Base-by-base conservation (phyloP, 2,888 invertebrate genomes). In the Ornithoptera alexandrae region DNA sequence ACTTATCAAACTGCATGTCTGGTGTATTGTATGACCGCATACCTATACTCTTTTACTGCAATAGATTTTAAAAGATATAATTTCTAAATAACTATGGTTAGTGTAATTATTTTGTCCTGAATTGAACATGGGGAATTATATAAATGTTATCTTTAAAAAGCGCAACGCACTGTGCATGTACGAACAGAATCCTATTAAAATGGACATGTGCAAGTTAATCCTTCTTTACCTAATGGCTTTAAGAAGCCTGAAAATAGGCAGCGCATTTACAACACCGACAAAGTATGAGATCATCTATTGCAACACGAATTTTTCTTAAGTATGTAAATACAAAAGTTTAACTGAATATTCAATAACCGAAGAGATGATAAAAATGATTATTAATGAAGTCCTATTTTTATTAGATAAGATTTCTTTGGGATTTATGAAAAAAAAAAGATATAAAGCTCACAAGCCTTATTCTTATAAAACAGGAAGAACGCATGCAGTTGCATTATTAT, bases 141-240 rank as follows among this genome's bases (percentile, higher is more conserved):
- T 39, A 39, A 39, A 30, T 22, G 36, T 63, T 61, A 68, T 20
- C 30, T 62, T 30, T 56, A 57, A 62, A 65, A 57, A 65, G 69
- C 66, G 53, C 69, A 66, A 65, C 53, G 69, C 69, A 62, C 62
- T 24, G 22, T 70, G 59, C 66, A 66, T 36, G 65, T 66, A 70
- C 65, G 58, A 57, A 70, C 66, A 57, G 69, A 70, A 70, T 62
- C 69, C 69, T 66, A 70, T 70, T 70, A 67, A 63, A 69, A 64
- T 63, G 62, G 58, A 67, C 58, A 60, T 18, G 42, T 20, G 69
- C 50, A 64, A 42, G 70, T 67, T 70, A 70, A 70, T 70, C 70
- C 70, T 64, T 57, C 67, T 70, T 67, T 70, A 63, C 60, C 53
- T 70, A 70, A 70, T 70, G 56, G 70, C 67, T 67, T 70, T 70